Evolutionary conservation across 2,888 invertebrate species (phyloP), one percentile per base, ranked within the genome.

Genomic region (Oconnorella tubifera): DNA sequence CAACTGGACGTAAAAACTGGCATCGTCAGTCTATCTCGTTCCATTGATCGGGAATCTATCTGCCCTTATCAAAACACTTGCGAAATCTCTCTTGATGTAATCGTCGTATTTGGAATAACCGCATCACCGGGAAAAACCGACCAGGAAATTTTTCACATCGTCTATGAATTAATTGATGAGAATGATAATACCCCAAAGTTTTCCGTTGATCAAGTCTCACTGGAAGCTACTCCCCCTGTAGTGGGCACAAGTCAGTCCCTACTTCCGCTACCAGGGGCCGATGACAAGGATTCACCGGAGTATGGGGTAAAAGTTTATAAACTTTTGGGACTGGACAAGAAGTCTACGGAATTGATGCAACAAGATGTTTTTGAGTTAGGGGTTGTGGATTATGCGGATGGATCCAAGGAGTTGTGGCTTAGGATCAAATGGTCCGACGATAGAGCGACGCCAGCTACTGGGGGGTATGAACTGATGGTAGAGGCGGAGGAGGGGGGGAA

Each of bases 401-500:
- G 53, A 27, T 51, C 53, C 25, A 51, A 19, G 53, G 25, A 6
- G 25, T 19, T 23, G 14, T 25, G 14, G 14, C 53, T 51, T 19
- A 27, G 10, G 14, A 27, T 51, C 14, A 10, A 25, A 6, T 51
- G 53, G 53, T 19, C 53, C 23, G 25, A 19, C 6, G 53, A 51
- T 27, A 19, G 14, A 27, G 25, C 6, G 53, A 27, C 6, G 14
- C 53, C 53, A 19, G 53, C 14, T 10, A 4, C 53, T 6, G 53
- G 53, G 53, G 14, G 10, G 14, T 51, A 51, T 27, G 14, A 27
- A 4, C 10, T 51, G 14, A 27, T 51, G 23, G 14, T 51, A 4
- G 53, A 51, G 53, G 53, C 53, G 53, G 14, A 23, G 53, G 53
- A 51, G 6, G 53, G 53, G 53, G 53, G 53, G 10, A 51, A 51